phyloP scores from a whole-genome alignment of 2,113 vertebrate species.

The Camarhynchus parvulus region DNA sequence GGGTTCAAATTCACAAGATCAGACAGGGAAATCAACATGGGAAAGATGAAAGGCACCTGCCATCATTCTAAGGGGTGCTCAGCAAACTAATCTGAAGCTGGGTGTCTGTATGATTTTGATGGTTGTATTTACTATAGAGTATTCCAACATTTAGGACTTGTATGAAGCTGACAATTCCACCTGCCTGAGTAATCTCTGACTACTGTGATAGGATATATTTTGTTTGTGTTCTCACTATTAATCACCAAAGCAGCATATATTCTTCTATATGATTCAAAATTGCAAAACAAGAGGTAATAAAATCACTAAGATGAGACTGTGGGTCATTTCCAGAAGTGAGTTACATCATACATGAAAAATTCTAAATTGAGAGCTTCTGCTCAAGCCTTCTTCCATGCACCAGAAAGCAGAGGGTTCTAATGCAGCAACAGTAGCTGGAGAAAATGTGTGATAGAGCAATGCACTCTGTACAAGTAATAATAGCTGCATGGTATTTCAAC shows the following conservation, averaged over 20 bases:
- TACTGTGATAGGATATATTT: neutral
- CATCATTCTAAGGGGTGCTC: neutral
- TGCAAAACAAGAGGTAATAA: neutral
- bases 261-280: neutral
- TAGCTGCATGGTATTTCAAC: neutral
- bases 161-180: neutral
- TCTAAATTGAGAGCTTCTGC: neutral
- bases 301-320: neutral
- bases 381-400: neutral
- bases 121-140: neutral
- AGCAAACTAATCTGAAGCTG: neutral
- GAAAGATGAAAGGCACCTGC: neutral
- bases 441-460: neutral
- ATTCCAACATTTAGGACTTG: neutral
- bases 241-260: neutral
- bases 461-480: neutral
- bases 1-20: neutral
- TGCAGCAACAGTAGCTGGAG: neutral
- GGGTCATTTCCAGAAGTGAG: neutral
- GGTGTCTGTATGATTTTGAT: neutral
- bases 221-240: neutral
- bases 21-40: neutral
- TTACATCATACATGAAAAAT: neutral
- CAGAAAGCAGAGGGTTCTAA: neutral
- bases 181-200: neutral